Evolutionary conservation across 92 coral and sea anemone genomes (phyloP), one percentile per base, ranked within the genome.

Genomic region (Heliopora coerulea): DNA sequence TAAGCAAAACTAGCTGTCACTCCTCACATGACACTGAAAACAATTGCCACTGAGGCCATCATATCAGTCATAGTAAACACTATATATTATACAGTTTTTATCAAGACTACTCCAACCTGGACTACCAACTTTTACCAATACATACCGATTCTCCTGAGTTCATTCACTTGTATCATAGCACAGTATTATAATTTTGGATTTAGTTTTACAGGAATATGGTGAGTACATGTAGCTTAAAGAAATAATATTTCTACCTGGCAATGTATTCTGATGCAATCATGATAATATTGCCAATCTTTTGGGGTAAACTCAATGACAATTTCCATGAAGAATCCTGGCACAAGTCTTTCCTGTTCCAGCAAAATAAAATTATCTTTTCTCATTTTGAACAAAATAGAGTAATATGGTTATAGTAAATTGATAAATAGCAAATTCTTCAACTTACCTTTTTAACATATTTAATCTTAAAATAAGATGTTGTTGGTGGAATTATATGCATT

Each of bases 401-500:
- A 18, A 28, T 61, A 37, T 28, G 17, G 7, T 13, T 37, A 37
- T 37, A 37, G 11, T 4, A 37, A 4, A 37, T 37, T 37, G 42
- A 11, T 37, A 37, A 4, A 37, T 4, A 37, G 42, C 42, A 4
- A 37, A 37, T 37, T 37, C 42, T 11, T 37, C 42, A 37, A 37
- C 42, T 74, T 78, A 93, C 98, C 90, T 90, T 93, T 80, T 93
- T 93, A 1, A 80, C 84, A 79, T 93, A 93, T 74, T 90, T 93
- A 74, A 93, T 85, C 59, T 93, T 85, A 63, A 93, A 93, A 77
- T 87, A 80, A 73, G 91, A 85, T 41, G 98, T 90, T 4, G 98
- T 83, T 58, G 96, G 98, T 54, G 98, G 98, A 29, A 93, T 82
- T 24, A 93, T 84, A 59, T 93, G 98, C 98, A 93, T 93, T 74